These are phyloP conservation scores for Tetraodon nigroviridis DNA, from an alignment of 2,113 vertebrate genomes.

Conservation along the genomic window DNA sequence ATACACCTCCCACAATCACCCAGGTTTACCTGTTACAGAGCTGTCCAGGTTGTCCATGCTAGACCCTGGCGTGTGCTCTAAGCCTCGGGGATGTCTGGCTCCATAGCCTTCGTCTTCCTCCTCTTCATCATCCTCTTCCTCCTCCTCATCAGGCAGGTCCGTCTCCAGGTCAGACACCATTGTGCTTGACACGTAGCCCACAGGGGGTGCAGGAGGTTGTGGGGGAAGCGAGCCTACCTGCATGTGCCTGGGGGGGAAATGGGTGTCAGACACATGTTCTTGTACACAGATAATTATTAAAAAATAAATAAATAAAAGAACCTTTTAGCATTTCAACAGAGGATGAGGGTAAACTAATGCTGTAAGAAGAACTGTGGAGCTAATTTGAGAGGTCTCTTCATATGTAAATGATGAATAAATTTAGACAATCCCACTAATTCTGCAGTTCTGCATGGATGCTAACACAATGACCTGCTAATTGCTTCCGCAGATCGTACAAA, in stretches of 20 bases:
- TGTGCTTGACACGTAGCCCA: slow-evolving; percentile 94
- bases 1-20: background rate
- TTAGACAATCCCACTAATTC: slow-evolving; percentile 58
- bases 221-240: slow-evolving; percentile 90
- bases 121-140: slow-evolving; percentile 83
- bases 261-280: background rate
- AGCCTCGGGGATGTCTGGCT: slow-evolving; percentile 82
- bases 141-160: slow-evolving; percentile 87
- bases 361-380: slow-evolving; percentile 1
- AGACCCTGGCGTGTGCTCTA: slow-evolving; percentile 93
- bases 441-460: slow-evolving; percentile 40
- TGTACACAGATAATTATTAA: background rate
- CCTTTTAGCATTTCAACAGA: background rate
- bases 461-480: slow-evolving; percentile 75
- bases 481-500: slow-evolving; percentile 58
- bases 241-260: slow-evolving; percentile 82
- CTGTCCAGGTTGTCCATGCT: slow-evolving; percentile 99
- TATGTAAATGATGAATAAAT: slow-evolving; percentile 32
- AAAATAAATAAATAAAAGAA: background rate
- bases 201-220: slow-evolving; percentile 89
- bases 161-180: slow-evolving; percentile 97
- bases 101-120: slow-evolving; percentile 91
- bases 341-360: no score
- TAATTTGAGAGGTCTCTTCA: slow-evolving; percentile 28
- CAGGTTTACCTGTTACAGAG: slow-evolving; percentile 87